A percentile compares a stretch with the other conserved stretches of the same genome.
phyloP scores from a whole-genome alignment of 2,888 invertebrate species.

The Microplitis deprimator region DNA sequence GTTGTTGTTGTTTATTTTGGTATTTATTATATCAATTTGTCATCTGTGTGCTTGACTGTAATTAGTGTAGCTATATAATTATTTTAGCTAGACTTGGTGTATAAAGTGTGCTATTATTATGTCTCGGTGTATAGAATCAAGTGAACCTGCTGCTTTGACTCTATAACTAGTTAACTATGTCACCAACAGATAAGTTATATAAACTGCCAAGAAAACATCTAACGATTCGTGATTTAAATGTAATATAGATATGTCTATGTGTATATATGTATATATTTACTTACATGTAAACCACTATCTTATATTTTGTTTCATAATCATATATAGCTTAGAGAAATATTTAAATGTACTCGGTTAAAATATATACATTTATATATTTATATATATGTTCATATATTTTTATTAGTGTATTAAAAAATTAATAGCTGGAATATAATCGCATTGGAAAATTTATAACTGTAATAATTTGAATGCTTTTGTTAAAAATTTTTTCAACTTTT shows the following conservation, averaged over 20 bases:
- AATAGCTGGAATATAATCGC: not conserved
- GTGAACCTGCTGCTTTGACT: not conserved
- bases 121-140: not conserved
- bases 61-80: not conserved
- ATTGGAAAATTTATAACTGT: not conserved
- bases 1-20: not conserved
- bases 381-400: not conserved
- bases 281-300: not conserved
- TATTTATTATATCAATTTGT: not conserved
- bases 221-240: not conserved
- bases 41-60: not conserved
- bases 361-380: too few species aligned
- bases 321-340: not conserved
- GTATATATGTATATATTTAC: not conserved
- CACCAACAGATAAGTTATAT: not conserved
- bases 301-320: not conserved
- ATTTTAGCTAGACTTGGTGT: not conserved
- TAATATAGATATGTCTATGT: constrained; percentile 1
- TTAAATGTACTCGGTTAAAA: not conserved
- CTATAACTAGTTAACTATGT: constrained; percentile 1
- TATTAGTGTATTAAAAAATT: not conserved
- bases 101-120: not conserved
- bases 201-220: not conserved
- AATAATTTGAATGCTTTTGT: too few species aligned
- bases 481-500: too few species aligned